Conservation (phyloP, 1,140 invertebrate species). For the Chironomus striatipennis region DNA sequence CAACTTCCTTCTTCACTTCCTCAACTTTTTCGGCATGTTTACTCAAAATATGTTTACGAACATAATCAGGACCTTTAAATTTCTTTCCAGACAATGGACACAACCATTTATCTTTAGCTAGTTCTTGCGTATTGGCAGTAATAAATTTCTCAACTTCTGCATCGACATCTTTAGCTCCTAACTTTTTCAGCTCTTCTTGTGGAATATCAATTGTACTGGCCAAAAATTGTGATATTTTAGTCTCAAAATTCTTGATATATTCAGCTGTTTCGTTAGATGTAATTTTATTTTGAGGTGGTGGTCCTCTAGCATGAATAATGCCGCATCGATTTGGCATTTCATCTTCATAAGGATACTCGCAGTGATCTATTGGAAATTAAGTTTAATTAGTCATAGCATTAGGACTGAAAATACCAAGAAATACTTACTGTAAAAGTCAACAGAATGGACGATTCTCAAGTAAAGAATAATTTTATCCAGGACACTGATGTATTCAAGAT, state of each 20-base stretch:
- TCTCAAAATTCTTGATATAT: constrained; percentile 71
- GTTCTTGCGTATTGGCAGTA: constrained; percentile 86
- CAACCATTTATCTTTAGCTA: constrained; percentile 96
- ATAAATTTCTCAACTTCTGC: constrained; percentile 92
- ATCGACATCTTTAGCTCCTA: constrained; percentile 81
- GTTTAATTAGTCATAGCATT: neutral
- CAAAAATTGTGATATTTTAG: constrained; percentile 82
- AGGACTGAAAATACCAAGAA: neutral
- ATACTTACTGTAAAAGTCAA: constrained; percentile 85
- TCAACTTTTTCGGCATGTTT: constrained; percentile 96
- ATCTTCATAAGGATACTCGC: constrained; percentile 98
- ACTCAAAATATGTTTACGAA: constrained; percentile 96
- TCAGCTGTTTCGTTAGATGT: constrained; percentile 59
- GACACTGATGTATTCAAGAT: constrained; percentile 67
- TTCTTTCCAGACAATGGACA: constrained; percentile 98
- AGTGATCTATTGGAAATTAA: constrained; percentile 55
- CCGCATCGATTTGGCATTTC: constrained; percentile 99
- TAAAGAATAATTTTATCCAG: constrained; percentile 77
- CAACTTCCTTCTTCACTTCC: constrained; percentile 91
- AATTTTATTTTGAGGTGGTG: constrained; percentile 70
- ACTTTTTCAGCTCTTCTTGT: constrained; percentile 73
- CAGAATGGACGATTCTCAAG: constrained; percentile 92
- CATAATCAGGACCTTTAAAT: constrained; percentile 98
- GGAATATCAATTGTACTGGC: constrained; percentile 57
- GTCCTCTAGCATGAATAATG: constrained; percentile 92